These are phyloP conservation scores for Drosophila vallismaia DNA, from an alignment of 2,888 invertebrate species.

Conservation along the genomic window DNA sequence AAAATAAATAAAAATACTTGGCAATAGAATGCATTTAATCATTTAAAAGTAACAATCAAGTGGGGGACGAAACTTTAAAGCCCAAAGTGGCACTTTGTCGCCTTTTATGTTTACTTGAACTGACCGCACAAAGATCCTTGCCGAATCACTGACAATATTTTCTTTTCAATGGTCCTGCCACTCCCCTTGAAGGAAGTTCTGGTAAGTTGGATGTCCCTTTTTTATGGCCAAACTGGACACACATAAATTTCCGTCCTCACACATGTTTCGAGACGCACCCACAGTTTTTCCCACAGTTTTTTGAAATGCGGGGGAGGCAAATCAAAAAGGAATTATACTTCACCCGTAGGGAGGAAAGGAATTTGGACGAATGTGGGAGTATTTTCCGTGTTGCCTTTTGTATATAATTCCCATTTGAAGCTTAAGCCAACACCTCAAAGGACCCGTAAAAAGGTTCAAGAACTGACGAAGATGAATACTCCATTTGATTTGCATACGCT, in stretches of 20 bases:
- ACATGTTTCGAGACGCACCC: constrained; percentile 54
- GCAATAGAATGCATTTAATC: constrained; percentile 65
- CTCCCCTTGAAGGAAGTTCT: constrained; percentile 50
- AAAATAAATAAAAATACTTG: constrained; percentile 38
- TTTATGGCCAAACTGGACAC: constrained; percentile 61
- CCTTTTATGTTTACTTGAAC: constrained; percentile 79
- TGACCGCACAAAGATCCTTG: constrained; percentile 51
- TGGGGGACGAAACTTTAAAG: constrained; percentile 50
- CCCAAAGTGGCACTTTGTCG: constrained; percentile 76
- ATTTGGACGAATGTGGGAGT: constrained; percentile 21
- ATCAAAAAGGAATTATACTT: constrained; percentile 76
- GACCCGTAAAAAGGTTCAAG: constrained; percentile 31
- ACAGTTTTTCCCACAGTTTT: constrained; percentile 59
- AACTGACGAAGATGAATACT: constrained; percentile 80
- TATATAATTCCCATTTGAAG: constrained; percentile 76
- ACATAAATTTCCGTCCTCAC: constrained; percentile 61
- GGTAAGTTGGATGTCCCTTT: constrained; percentile 56
- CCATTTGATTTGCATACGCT: constrained; percentile 69
- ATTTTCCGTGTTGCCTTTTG: constrained; percentile 36
- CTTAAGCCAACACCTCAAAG: constrained; percentile 65
- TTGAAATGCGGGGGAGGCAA: constrained; percentile 36
- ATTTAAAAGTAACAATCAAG: constrained; percentile 65
- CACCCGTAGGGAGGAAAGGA: constrained; percentile 30
- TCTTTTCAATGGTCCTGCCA: constrained; percentile 55
- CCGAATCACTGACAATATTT: constrained; percentile 32